Base-by-base conservation (phyloP, 2,113 vertebrate species). In the Okapia johnstoni region DNA sequence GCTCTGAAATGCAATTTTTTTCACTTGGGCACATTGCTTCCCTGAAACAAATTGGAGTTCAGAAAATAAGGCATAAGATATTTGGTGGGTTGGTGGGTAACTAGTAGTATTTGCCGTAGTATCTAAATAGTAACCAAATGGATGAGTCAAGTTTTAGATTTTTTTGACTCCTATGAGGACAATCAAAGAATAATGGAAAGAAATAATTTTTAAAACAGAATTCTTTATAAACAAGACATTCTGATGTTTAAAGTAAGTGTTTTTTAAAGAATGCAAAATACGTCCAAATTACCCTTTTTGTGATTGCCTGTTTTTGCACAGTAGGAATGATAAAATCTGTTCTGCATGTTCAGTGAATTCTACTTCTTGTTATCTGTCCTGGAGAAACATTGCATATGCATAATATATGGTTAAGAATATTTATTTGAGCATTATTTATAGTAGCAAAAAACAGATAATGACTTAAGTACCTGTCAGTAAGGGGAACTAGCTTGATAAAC, bases 221-320 rank as follows among this genome's bases (percentile, higher is more conserved):
- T 89, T 97, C 3, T 90, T 94, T 96, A 80, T 79, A 96, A 96
- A 92, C 0, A 93, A 63, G 66, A 86, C 43, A 61, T 94, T 96
- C 30, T 79, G 23, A 61, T 94, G 36, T 86, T 95, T 96, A n/a
- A 57, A 63, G 46, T 60, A 93, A 85, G 28, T 87, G 17, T 80
- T 70, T 48, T 81, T 86, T 10, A 33, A 91, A 91, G 85, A 79
- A 57, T 36, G 33, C 5, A 87, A 90, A 83, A 73, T 90, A 52
- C 11, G 26, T 76, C 81, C 15, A 81, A 85, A 30, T 86, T 86
- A 58, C 11, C 30, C 1, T 11, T 23, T 66, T 96, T 92, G 5
- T 93, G 30, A n/a, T 66, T 96, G 48, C 3, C 73, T 87, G 11
- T 50, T 95, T 95, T 95, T 92, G 36, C 7, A 90, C 33, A 40